Percentiles rank a stretch among this genome's conserved stretches.
These are phyloP conservation scores for Triops cancriformis DNA, from an alignment of 1,140 invertebrate genomes.

Conservation along the genomic window DNA sequence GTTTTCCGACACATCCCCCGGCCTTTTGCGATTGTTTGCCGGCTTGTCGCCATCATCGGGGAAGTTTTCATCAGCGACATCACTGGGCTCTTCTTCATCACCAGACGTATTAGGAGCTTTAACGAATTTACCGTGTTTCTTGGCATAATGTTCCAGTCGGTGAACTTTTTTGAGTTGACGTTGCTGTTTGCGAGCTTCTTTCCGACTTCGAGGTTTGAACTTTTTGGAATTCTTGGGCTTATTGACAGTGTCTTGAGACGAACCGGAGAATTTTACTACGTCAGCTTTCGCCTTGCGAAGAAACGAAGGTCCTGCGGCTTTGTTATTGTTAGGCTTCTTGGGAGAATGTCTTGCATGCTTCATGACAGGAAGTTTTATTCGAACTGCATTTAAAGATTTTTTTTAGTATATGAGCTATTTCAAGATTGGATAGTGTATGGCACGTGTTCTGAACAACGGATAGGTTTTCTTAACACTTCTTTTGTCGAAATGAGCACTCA, in stretches of 20 bases:
- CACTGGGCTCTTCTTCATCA: not conserved
- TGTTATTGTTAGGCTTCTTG: not conserved
- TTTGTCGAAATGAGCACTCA: too few relatives aligned
- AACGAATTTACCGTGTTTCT: not conserved
- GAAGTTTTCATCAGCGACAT: not conserved
- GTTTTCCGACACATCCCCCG: not conserved
- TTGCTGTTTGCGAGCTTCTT: constrained; percentile 52
- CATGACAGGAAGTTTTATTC: not conserved
- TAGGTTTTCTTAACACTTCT: too few relatives aligned
- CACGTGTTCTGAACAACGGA: too few relatives aligned
- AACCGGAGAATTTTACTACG: not conserved
- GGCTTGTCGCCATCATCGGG: not conserved
- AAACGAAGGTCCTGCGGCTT: not conserved
- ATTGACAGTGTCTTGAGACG: not conserved
- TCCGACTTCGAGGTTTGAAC: constrained; percentile 43
- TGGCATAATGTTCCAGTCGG: constrained; percentile 42
- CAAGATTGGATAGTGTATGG: too few relatives aligned
- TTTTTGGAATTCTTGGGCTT: not conserved
- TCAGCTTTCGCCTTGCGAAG: not conserved
- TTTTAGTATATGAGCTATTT: too few relatives aligned
- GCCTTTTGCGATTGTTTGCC: not conserved
- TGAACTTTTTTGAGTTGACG: constrained; percentile 46
- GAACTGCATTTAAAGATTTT: too few relatives aligned
- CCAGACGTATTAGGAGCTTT: not conserved
- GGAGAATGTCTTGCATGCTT: not conserved